Evolutionary conservation across 2,797 vertebrate species (phyloP).

Genomic region (Meriones psammophilus): DNA sequence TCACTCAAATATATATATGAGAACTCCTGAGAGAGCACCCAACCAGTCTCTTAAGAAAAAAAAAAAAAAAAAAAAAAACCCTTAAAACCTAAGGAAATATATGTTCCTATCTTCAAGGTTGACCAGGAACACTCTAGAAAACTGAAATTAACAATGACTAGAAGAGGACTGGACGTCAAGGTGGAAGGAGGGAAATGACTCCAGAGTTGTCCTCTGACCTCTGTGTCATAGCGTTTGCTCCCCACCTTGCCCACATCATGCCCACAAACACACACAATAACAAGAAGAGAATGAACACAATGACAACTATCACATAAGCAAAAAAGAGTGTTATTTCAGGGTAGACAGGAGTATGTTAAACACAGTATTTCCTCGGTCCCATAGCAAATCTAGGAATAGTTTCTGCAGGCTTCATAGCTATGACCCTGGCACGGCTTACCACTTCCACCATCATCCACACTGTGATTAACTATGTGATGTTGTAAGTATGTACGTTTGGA

Average conservation of each 20-base stretch:
- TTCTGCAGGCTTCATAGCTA: neutral
- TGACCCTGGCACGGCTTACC: neutral
- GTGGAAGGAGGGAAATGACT: neutral
- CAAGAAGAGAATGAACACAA: neutral
- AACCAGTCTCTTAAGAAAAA: neutral
- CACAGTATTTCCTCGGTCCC: neutral
- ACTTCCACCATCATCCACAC: neutral
- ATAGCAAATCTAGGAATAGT: neutral
- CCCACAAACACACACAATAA: neutral
- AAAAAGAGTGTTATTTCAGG: neutral
- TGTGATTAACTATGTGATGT: neutral
- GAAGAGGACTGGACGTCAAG: neutral
- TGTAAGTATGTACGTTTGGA: neutral
- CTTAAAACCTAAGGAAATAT: neutral
- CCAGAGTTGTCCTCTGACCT: neutral
- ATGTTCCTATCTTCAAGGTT: neutral
- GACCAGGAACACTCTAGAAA: neutral
- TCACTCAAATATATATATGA: neutral
- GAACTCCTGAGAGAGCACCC: neutral
- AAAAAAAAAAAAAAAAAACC: too few species aligned
- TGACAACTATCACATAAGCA: neutral
- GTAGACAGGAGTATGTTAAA: neutral
- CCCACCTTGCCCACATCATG: neutral
- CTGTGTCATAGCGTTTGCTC: neutral
- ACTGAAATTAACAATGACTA: neutral